Evolutionary conservation across 2,888 invertebrate species (phyloP).

Genomic region (Cheilosia vulpina): DNA sequence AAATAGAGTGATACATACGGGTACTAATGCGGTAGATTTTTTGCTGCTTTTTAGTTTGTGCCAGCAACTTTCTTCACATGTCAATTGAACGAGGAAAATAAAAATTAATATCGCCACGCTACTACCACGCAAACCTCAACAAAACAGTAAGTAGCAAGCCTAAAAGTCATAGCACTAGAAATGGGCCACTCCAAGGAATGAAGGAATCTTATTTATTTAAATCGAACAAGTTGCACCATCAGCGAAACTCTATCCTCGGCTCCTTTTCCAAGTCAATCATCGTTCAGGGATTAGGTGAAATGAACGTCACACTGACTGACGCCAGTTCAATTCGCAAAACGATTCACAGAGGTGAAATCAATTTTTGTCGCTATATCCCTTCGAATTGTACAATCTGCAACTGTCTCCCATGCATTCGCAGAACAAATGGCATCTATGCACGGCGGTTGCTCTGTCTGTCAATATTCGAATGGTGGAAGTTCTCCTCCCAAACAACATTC

Average conservation of each 20-base stretch:
- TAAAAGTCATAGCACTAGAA: conserved; percentile 29
- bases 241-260: conserved; percentile 38
- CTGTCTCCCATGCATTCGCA: conserved; percentile 45
- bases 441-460: conserved; percentile 37
- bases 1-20: too few relatives aligned
- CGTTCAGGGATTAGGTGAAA: conserved; percentile 60
- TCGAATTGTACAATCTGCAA: conserved; percentile 48
- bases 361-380: conserved; percentile 57
- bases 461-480: conserved; percentile 13
- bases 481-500: conserved; percentile 4
- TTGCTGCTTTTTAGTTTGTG: too few relatives aligned
- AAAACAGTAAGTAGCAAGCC: conserved; percentile 24
- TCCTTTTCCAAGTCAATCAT: conserved; percentile 57
- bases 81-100: too few relatives aligned
- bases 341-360: conserved; percentile 46
- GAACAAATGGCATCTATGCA: conserved; percentile 59
- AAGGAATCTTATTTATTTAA: conserved; percentile 43
- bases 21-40: too few relatives aligned
- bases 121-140: conserved; percentile 1
- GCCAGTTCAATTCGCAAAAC: conserved; percentile 36
- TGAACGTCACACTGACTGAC: conserved; percentile 37
- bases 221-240: conserved; percentile 55
- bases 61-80: too few relatives aligned
- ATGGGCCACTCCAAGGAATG: background rate
- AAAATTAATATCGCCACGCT: background rate